These are phyloP conservation scores for Drosophila bunnanda DNA, from an alignment of 2,888 invertebrate genomes.

Conservation along the genomic window DNA sequence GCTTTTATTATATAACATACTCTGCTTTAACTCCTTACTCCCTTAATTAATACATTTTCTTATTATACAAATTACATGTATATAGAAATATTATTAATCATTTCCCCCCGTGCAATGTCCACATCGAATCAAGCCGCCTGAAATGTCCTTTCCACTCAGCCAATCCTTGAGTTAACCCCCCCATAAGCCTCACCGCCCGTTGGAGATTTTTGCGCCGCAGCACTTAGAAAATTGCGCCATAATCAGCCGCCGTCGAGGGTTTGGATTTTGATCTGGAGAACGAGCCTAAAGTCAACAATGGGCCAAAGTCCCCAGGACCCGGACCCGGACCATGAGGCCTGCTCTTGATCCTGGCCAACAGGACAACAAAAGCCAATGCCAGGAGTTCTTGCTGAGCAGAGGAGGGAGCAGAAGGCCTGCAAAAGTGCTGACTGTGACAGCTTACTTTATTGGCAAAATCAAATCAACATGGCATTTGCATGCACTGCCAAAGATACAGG, in stretches of 20 bases:
- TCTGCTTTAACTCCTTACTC: too few species aligned
- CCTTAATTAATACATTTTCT: neutral
- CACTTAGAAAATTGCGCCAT: conserved; percentile 80
- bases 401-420: conserved; percentile 25
- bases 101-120: conserved; percentile 13
- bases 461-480: conserved; percentile 80
- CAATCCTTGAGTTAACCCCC: conserved; percentile 17
- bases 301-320: conserved; percentile 5
- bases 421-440: conserved; percentile 83
- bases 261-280: conserved; percentile 5
- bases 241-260: conserved; percentile 59
- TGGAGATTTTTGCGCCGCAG: conserved; percentile 61
- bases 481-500: conserved; percentile 72
- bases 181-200: conserved; percentile 3
- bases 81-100: neutral
- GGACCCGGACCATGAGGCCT: conserved; percentile 6
- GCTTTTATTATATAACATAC: too few species aligned
- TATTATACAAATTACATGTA: neutral
- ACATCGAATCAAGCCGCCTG: conserved; percentile 11
- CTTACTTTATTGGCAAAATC: conserved; percentile 82
- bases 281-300: conserved; percentile 59
- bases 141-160: conserved; percentile 32
- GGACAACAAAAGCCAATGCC: conserved; percentile 61
- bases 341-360: conserved; percentile 43
- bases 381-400: conserved; percentile 9